Conservation (phyloP, 2,797 vertebrate genomes). For the Mus minutoides region DNA sequence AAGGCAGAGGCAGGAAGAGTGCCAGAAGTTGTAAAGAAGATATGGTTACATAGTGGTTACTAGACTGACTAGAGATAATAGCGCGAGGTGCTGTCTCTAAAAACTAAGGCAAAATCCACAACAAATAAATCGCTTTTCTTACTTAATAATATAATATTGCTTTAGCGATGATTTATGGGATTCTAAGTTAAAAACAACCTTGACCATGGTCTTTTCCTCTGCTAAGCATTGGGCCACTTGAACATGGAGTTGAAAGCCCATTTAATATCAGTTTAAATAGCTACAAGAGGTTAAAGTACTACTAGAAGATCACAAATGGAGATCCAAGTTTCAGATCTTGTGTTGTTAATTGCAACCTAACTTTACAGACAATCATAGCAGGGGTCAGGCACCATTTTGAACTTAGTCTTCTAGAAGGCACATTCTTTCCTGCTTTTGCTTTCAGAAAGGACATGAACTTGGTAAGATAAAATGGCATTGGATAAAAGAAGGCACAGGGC, state of each 20-base stretch:
- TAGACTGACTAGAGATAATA: background rate
- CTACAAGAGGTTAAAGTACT: background rate
- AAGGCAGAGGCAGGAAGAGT: background rate
- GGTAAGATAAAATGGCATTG: constrained; percentile 52
- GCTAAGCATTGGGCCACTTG: background rate
- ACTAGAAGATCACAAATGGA: background rate
- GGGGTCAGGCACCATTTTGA: constrained; percentile 50
- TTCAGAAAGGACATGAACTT: constrained; percentile 70
- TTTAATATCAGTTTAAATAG: constrained; percentile 5
- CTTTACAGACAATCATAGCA: background rate
- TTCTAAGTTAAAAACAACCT: constrained; percentile 1
- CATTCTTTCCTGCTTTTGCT: constrained; percentile 35
- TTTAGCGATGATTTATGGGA: background rate
- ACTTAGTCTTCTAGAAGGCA: constrained; percentile 47
- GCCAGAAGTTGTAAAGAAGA: background rate
- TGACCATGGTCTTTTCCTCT: background rate
- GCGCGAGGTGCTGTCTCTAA: background rate
- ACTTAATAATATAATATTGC: background rate
- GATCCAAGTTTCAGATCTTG: background rate
- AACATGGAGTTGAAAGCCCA: constrained; percentile 27
- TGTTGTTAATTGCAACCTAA: constrained; percentile 21
- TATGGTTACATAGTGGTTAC: no score
- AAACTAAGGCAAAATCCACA: background rate
- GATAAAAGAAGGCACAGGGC: constrained; percentile 45
- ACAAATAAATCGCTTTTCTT: background rate